Evolutionary conservation across 37 sponge, comb jelly and placozoan genomes (phyloP).

Genomic region (Halisarca cf. caerulea): DNA sequence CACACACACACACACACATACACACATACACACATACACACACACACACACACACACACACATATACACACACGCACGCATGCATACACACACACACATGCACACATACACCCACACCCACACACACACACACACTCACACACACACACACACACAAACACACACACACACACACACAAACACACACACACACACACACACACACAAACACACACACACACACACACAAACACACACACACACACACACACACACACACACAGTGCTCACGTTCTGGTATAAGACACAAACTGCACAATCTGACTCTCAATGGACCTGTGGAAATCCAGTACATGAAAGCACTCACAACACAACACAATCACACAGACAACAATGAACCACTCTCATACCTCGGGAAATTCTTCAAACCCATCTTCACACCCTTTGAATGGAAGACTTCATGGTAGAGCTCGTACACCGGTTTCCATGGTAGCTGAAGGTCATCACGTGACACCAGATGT

Average conservation of each 20-base stretch:
- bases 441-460: conserved; percentile 80
- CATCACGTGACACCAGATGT: conserved; percentile 67
- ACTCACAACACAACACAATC: background rate
- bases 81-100: background rate
- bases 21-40: too few relatives aligned
- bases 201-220: conserved; percentile 19
- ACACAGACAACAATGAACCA: background rate
- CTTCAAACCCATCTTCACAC: conserved; percentile 55
- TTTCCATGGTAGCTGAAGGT: conserved; percentile 85
- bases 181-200: conserved; percentile 39
- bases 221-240: conserved; percentile 9
- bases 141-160: conserved; percentile 27
- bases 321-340: background rate
- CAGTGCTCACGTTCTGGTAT: conserved; percentile 54
- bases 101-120: background rate
- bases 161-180: conserved; percentile 35
- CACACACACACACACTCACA: conserved; percentile 5
- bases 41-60: too few relatives aligned
- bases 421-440: conserved; percentile 63
- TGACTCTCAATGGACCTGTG: conserved; percentile 32
- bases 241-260: conserved; percentile 27
- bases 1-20: too few relatives aligned
- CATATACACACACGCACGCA: background rate
- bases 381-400: conserved; percentile 52
- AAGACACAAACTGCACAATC: conserved; percentile 31